phyloP scores from a whole-genome alignment of 37 sponge, comb jelly and placozoan genomes.

The Geodia barretti region DNA sequence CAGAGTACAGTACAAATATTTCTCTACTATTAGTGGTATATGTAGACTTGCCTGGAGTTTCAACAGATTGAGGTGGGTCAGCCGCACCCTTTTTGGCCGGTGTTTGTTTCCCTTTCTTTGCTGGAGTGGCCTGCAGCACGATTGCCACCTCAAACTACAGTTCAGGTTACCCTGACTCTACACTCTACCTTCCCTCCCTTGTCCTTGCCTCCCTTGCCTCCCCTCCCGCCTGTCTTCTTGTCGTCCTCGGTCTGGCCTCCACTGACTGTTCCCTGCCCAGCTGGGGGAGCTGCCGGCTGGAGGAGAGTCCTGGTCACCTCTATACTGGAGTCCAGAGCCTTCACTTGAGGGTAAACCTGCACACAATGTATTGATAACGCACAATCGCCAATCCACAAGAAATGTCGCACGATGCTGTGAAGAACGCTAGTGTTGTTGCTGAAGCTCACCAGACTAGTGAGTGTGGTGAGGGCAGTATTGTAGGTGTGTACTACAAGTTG shows the following conservation, averaged over 20 bases:
- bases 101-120: not conserved
- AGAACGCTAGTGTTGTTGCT: no score
- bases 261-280: not conserved
- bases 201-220: constrained; percentile 13
- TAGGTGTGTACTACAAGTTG: constrained; percentile 52
- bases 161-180: no score
- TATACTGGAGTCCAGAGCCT: constrained; percentile 4
- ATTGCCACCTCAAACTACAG: no score
- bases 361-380: no score
- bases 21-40: no score
- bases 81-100: not conserved
- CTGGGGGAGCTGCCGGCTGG: not conserved
- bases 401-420: no score
- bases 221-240: not conserved
- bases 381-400: no score
- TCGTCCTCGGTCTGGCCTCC: constrained; percentile 8
- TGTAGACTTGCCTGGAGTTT: not conserved
- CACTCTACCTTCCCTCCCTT: constrained; percentile 7
- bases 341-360: constrained; percentile 24
- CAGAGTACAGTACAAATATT: not conserved
- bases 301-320: not conserved
- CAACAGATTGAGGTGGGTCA: not conserved
- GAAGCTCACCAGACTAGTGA: constrained; percentile 21
- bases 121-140: not conserved
- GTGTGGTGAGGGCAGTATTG: constrained; percentile 28